These are phyloP conservation scores for Eumeta japonica DNA, from an alignment of 1,140 invertebrate genomes.

Conservation along the genomic window DNA sequence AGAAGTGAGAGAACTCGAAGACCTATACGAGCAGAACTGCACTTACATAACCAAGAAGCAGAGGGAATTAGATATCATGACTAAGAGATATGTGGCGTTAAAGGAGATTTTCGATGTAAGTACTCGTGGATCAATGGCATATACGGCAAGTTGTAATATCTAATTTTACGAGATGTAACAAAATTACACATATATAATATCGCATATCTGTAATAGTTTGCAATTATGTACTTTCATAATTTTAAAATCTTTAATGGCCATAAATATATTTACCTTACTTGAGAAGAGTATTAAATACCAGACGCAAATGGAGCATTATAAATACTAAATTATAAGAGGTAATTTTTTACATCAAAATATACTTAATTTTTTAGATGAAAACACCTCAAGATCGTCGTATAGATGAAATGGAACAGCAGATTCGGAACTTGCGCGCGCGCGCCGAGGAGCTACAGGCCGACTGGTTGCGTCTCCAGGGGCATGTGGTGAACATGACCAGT, in stretches of 20 bases:
- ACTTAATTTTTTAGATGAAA: constrained; percentile 28
- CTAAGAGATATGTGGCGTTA: constrained; percentile 59
- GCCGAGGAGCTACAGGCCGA: constrained; percentile 66
- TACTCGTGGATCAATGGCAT: constrained; percentile 6
- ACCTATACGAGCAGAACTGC: constrained; percentile 53
- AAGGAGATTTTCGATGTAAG: constrained; percentile 50
- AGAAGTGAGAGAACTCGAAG: constrained; percentile 52
- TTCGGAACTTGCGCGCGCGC: constrained; percentile 59
- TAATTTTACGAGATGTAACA: too few species aligned
- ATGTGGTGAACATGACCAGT: constrained; percentile 65
- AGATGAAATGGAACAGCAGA: constrained; percentile 62
- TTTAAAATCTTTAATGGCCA: too few species aligned
- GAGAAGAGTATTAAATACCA: too few species aligned
- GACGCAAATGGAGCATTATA: too few species aligned
- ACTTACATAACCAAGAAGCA: constrained; percentile 54
- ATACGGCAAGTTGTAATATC: too few species aligned
- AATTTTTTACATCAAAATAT: too few species aligned
- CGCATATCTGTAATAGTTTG: too few species aligned
- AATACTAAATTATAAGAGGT: too few species aligned
- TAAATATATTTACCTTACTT: too few species aligned
- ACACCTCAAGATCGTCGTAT: constrained; percentile 53
- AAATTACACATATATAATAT: too few species aligned
- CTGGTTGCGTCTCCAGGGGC: constrained; percentile 73
- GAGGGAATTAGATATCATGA: constrained; percentile 54
- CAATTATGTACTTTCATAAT: too few species aligned